Conservation (phyloP, 2,113 vertebrate species). For the Myrmecobius fasciatus region DNA sequence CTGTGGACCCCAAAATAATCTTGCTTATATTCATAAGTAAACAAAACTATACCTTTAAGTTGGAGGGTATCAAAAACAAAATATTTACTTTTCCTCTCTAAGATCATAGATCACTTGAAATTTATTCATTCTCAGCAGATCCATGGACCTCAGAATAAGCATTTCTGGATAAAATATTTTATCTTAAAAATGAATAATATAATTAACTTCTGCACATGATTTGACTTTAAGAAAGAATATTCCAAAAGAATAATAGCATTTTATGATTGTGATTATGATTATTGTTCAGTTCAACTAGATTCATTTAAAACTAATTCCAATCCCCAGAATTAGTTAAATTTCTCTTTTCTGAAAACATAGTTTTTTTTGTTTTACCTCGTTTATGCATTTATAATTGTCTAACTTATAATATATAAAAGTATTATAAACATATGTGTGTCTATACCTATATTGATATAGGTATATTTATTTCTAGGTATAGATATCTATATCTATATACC, state of each 20-base stretch:
- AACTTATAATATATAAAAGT: background rate
- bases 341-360: background rate
- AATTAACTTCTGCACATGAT: background rate
- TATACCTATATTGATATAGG: background rate
- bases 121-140: background rate
- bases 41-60: background rate
- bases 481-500: background rate
- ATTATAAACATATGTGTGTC: background rate
- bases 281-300: slow-evolving; percentile 18
- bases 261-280: background rate
- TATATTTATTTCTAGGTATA: background rate
- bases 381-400: background rate
- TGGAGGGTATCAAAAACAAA: background rate
- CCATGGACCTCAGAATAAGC: background rate
- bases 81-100: background rate
- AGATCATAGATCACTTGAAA: background rate
- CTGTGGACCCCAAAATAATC: background rate
- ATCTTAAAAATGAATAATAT: slow-evolving; percentile 51
- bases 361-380: background rate
- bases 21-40: background rate
- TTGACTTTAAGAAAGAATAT: slow-evolving; percentile 35
- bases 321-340: background rate
- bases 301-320: background rate
- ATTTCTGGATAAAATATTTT: background rate
- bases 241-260: slow-evolving; percentile 37